These are phyloP conservation scores for Porphyrio hochstetteri DNA, from an alignment of 2,113 vertebrate genomes.

Conservation along the genomic window DNA sequence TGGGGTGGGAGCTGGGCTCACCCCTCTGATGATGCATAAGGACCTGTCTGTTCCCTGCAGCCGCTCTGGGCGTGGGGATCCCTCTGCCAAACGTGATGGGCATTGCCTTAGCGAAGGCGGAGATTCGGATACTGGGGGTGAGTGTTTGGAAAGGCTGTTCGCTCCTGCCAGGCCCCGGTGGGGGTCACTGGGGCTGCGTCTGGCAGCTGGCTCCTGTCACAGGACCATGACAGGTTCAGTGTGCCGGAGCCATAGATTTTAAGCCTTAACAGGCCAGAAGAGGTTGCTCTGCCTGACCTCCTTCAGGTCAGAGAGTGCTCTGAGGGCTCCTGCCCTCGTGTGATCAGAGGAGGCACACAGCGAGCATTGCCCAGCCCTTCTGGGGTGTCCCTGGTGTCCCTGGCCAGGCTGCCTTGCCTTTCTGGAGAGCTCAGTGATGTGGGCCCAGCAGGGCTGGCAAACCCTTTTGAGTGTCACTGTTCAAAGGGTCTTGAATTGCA, in stretches of 20 bases:
- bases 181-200: rapidly evolving
- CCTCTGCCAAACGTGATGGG: background rate
- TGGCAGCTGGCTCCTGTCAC: background rate
- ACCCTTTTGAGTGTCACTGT: background rate
- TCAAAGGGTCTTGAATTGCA: background rate
- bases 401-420: background rate
- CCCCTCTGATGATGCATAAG: rapidly evolving
- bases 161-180: background rate
- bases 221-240: background rate
- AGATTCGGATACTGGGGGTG: background rate
- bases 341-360: rapidly evolving
- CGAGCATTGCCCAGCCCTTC: background rate
- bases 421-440: rapidly evolving
- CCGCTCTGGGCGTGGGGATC: background rate
- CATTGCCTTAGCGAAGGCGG: background rate
- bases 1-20: background rate
- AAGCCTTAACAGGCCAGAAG: background rate
- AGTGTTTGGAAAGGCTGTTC: background rate
- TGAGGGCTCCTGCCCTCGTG: rapidly evolving
- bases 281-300: background rate
- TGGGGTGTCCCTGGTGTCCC: background rate
- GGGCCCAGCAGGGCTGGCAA: background rate
- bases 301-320: background rate
- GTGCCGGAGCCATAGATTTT: background rate
- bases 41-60: background rate